Conservation (phyloP, 2,888 invertebrate species). For the Tridacna gigas region DNA sequence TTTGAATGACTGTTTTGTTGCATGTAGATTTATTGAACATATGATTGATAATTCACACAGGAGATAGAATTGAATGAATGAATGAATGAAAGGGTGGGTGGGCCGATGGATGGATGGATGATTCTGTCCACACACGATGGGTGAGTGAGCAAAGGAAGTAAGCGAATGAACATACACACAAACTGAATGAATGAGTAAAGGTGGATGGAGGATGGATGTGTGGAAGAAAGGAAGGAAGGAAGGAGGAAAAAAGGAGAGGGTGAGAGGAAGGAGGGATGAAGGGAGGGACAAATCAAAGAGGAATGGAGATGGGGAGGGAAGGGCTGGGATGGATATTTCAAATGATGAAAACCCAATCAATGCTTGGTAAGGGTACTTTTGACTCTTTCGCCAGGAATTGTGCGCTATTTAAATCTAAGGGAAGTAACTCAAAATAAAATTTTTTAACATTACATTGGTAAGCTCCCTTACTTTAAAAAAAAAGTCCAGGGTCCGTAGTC, state of each 20-base stretch:
- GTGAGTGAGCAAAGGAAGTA: not conserved
- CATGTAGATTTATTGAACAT: no score
- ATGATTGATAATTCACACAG: no score
- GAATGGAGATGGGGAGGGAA: not conserved
- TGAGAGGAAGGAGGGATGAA: not conserved
- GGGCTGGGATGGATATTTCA: not conserved
- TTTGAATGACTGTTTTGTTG: no score
- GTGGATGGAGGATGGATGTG: not conserved
- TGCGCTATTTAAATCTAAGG: no score
- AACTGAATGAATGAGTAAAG: not conserved
- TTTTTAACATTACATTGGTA: no score
- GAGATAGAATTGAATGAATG: no score
- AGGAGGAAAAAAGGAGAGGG: not conserved
- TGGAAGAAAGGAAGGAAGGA: not conserved
- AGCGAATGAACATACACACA: not conserved
- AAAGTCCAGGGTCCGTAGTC: no score
- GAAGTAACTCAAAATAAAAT: no score
- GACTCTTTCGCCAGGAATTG: no score
- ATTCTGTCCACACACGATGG: not conserved
- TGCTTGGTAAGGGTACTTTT: no score
- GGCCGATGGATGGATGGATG: not conserved
- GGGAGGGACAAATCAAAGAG: not conserved
- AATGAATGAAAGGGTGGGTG: not conserved
- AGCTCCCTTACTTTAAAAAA: no score
- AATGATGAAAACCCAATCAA: no score